Evolutionary conservation across 2,888 invertebrate genomes (phyloP).

Genomic region (Xestoiulus laeticollis): DNA sequence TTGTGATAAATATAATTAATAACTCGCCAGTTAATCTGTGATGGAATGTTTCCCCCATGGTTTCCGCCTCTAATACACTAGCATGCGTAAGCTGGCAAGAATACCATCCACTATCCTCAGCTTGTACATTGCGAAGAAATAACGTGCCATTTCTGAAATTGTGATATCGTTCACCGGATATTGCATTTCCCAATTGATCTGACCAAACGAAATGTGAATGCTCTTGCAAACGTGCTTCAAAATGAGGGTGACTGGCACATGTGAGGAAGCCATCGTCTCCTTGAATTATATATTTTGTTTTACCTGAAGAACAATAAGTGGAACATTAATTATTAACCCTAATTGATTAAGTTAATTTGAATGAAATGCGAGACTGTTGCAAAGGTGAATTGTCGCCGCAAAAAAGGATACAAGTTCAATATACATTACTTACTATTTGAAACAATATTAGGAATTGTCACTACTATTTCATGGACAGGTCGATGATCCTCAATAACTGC

Average conservation of each 20-base stretch:
- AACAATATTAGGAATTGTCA: conserved; percentile 23
- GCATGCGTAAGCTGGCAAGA: not conserved
- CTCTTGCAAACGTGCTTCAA: not conserved
- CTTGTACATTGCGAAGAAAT: conserved; percentile 4
- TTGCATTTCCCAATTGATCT: conserved; percentile 2
- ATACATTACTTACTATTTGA: conserved; percentile 46
- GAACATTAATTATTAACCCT: not conserved
- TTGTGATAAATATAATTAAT: not conserved
- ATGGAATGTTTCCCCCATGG: not conserved
- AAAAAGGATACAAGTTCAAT: not conserved
- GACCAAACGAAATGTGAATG: not conserved
- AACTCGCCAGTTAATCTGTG: conserved; percentile 44
- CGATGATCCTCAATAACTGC: not conserved
- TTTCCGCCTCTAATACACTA: not conserved
- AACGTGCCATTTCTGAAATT: conserved; percentile 30
- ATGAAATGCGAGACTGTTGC: no score
- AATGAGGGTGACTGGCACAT: not conserved
- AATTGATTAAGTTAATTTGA: not conserved
- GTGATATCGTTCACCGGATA: conserved; percentile 30
- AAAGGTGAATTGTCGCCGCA: no score
- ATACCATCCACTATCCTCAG: conserved; percentile 25
- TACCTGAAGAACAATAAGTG: not conserved
- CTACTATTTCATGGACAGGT: conserved; percentile 39
- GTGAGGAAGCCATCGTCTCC: not conserved
- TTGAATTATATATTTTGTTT: conserved; percentile 23